A percentile compares a stretch with the other conserved stretches of the same genome.
These are phyloP conservation scores for Lepidochrysops patricia DNA, from an alignment of 2,888 invertebrate genomes.

Conservation along the genomic window DNA sequence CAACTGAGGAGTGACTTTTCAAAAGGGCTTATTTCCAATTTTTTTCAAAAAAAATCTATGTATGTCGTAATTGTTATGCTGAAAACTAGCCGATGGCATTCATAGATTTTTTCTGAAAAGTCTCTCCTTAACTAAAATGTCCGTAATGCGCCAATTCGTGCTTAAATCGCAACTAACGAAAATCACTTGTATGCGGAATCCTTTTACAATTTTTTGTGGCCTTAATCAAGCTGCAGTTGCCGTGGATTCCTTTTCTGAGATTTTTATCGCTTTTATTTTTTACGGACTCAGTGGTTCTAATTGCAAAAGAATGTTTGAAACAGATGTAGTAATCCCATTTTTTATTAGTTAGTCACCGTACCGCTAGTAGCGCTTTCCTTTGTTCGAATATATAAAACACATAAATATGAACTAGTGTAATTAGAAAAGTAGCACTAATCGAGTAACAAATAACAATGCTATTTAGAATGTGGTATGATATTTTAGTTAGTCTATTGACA, in stretches of 20 bases:
- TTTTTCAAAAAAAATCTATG: too few species aligned
- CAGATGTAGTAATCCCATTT: too few species aligned
- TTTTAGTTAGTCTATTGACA: not conserved
- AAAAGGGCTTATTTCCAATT: too few species aligned
- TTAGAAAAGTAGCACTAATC: not conserved
- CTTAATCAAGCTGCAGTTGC: constrained; percentile 1
- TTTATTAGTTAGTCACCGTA: too few species aligned
- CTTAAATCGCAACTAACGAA: not conserved
- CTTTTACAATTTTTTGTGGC: not conserved
- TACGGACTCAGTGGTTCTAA: not conserved
- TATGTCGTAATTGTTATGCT: too few species aligned
- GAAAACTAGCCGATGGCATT: too few species aligned
- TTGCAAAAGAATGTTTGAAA: not conserved
- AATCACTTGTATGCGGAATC: constrained; percentile 2
- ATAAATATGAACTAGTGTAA: not conserved
- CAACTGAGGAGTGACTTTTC: too few species aligned
- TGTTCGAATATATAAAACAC: not conserved
- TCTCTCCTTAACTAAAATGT: constrained; percentile 32
- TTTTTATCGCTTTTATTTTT: not conserved
- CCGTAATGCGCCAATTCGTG: not conserved
- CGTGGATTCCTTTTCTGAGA: not conserved
- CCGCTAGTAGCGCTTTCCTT: not conserved
- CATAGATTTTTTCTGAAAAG: too few species aligned
- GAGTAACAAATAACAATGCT: not conserved
- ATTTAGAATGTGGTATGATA: not conserved